Evolutionary conservation across 2,888 invertebrate genomes (phyloP).

Genomic region (Calliopum simillimum): DNA sequence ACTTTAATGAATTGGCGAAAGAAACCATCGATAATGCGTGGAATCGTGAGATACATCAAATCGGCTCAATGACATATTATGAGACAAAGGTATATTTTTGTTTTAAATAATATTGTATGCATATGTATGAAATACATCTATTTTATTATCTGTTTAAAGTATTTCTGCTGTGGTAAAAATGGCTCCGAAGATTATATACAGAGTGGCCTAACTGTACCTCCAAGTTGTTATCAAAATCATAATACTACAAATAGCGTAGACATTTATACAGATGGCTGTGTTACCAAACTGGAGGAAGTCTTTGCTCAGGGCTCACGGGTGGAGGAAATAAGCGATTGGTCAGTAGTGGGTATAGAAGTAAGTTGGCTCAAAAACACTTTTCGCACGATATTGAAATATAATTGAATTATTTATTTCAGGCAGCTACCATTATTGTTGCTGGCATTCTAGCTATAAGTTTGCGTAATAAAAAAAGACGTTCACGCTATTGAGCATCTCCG

Average conservation of each 20-base stretch:
- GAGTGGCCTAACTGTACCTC: slow-evolving; percentile 50
- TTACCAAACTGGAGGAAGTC: slow-evolving; percentile 45
- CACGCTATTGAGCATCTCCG: neutral
- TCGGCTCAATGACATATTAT: slow-evolving; percentile 52
- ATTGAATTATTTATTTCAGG: slow-evolving; percentile 44
- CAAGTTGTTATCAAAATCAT: slow-evolving; percentile 55
- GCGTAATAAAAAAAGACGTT: slow-evolving; percentile 15
- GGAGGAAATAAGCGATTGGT: slow-evolving; percentile 58
- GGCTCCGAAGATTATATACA: slow-evolving; percentile 53
- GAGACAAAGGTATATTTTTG: slow-evolving; percentile 54
- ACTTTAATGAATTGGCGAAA: slow-evolving; percentile 52
- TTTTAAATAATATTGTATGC: neutral
- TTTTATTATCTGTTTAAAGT: slow-evolving; percentile 34
- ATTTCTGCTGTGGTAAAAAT: slow-evolving; percentile 54
- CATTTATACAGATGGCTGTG: slow-evolving; percentile 53
- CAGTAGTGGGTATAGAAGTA: slow-evolving; percentile 58
- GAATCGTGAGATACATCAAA: slow-evolving; percentile 50
- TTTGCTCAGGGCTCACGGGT: slow-evolving; percentile 51
- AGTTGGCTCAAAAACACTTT: neutral
- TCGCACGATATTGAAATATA: neutral
- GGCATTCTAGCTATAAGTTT: slow-evolving; percentile 56
- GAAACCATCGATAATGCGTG: slow-evolving; percentile 55
- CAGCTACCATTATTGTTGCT: slow-evolving; percentile 52
- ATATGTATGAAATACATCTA: neutral
- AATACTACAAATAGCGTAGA: slow-evolving; percentile 48